Evolutionary conservation across 2,888 invertebrate species (phyloP), one percentile per base, ranked within the genome.

Genomic region (Empis livida): DNA sequence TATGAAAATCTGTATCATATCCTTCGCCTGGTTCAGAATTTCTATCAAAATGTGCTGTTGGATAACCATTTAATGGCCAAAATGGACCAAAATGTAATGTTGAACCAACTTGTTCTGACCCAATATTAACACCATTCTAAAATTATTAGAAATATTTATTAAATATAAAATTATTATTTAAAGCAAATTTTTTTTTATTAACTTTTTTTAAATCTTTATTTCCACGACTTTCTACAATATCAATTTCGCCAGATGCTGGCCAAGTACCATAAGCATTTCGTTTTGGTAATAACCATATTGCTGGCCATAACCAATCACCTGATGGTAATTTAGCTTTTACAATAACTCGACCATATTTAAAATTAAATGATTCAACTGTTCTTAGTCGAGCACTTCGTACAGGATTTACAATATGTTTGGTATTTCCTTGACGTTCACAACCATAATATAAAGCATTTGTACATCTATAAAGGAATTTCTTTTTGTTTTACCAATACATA

Each of bases 161-260:
- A n/a, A n/a, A n/a, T n/a, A n/a, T n/a, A n/a, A 27, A 27, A 8
- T 27, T 6, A 8, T 27, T 27, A 27, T 27, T 27, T 27, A 27
- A 5, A 8, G 23, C 9, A 27, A 8, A 27, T 8, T 6, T 27
- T 27, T n/a, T 35, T 35, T 35, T n/a, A 38, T 8, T 5, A 11
- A 13, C 20, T 23, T 23, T 15, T 13, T 64, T 54, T 68, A 74
- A 68, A 61, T 74, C 61, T 30, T 70, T 67, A 61, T 80, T 80
- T 43, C 84, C 83, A 37, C 82, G 73, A 23, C 77, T 73, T 62
- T 84, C 83, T 48, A 77, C 68, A 37, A 85, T 63, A 59, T 84
- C 82, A 50, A 84, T 83, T 68, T 84, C 83, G 5, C 84, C 84
- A 20, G 82, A 82, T 5, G 76, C 61, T 1, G 83, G 83, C 83